Percentiles rank a stretch among this genome's conserved stretches.
Evolutionary conservation across 2,113 vertebrate genomes (phyloP).

Genomic region (Pleuronectes platessa): DNA sequence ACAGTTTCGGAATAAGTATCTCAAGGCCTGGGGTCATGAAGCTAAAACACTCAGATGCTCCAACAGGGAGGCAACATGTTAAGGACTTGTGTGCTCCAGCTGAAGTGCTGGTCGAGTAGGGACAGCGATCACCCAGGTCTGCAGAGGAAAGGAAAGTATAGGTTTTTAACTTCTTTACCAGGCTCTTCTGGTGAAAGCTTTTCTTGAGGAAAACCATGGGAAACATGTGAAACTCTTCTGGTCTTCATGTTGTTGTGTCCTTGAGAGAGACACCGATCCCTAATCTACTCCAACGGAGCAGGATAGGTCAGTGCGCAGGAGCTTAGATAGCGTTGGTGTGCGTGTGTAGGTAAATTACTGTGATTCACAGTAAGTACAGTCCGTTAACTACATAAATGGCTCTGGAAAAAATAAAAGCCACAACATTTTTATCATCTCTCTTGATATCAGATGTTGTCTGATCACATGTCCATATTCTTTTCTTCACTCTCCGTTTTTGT

Average conservation of each 20-base stretch:
- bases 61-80: not conserved
- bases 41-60: not conserved
- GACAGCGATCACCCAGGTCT: not conserved
- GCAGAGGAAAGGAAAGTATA: not conserved
- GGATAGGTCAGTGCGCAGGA: no score
- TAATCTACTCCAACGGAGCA: not conserved
- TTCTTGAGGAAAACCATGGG: not conserved
- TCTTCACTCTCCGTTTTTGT: slow-evolving; percentile 4
- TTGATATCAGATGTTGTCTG: not conserved
- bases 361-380: not conserved
- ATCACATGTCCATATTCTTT: not conserved
- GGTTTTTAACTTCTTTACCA: not conserved
- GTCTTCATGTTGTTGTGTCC: not conserved
- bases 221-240: not conserved
- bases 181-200: not conserved
- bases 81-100: not conserved
- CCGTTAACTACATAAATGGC: slow-evolving; percentile 2
- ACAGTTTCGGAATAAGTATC: not conserved
- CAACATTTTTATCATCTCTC: not conserved
- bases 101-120: not conserved
- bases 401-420: slow-evolving; percentile 14
- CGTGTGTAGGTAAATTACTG: not conserved
- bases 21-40: not conserved
- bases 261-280: not conserved
- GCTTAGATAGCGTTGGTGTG: not conserved